Evolutionary conservation across 2,888 invertebrate species (phyloP).

Genomic region (Apomyelois bistriatella): DNA sequence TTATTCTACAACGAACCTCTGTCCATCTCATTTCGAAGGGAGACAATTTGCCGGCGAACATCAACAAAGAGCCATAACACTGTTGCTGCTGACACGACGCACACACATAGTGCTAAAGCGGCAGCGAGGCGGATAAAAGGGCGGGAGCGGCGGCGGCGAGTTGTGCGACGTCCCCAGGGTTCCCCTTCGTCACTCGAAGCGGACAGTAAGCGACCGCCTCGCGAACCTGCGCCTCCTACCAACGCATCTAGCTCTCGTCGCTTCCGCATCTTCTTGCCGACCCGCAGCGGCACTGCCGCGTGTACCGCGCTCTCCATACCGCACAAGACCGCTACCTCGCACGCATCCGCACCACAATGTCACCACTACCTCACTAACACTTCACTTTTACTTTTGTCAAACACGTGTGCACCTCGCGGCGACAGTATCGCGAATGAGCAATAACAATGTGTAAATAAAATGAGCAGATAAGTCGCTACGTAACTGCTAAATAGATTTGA

Average conservation of each 20-base stretch:
- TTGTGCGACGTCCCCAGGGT: slow-evolving; percentile 69
- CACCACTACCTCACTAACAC: slow-evolving; percentile 30
- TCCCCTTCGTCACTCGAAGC: slow-evolving; percentile 80
- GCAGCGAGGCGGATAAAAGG: slow-evolving; percentile 81
- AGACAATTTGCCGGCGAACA: slow-evolving; percentile 83
- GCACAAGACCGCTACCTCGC: slow-evolving; percentile 54
- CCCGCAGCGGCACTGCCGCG: slow-evolving; percentile 82
- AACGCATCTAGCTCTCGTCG: slow-evolving; percentile 87
- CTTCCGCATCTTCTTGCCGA: slow-evolving; percentile 88
- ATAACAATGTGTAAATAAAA: slow-evolving; percentile 34
- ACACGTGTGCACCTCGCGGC: slow-evolving; percentile 45
- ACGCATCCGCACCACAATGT: slow-evolving; percentile 52
- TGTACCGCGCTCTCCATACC: slow-evolving; percentile 78
- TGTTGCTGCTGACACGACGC: slow-evolving; percentile 82
- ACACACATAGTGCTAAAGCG: slow-evolving; percentile 80
- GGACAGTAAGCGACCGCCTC: slow-evolving; percentile 80
- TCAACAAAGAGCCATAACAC: slow-evolving; percentile 85
- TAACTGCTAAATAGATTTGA: background rate
- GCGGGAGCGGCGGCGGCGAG: slow-evolving; percentile 63
- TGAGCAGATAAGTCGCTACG: slow-evolving; percentile 7
- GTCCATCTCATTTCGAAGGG: slow-evolving; percentile 82
- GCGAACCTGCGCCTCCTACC: slow-evolving; percentile 75
- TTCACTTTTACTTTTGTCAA: slow-evolving; percentile 30
- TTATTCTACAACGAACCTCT: slow-evolving; percentile 71
- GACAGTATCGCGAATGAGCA: slow-evolving; percentile 50